Percentiles rank a stretch among this genome's conserved stretches.
phyloP scores from a whole-genome alignment of 30 jellyfish, hydroid and myxozoan species.

The Aurelia coerulea region DNA sequence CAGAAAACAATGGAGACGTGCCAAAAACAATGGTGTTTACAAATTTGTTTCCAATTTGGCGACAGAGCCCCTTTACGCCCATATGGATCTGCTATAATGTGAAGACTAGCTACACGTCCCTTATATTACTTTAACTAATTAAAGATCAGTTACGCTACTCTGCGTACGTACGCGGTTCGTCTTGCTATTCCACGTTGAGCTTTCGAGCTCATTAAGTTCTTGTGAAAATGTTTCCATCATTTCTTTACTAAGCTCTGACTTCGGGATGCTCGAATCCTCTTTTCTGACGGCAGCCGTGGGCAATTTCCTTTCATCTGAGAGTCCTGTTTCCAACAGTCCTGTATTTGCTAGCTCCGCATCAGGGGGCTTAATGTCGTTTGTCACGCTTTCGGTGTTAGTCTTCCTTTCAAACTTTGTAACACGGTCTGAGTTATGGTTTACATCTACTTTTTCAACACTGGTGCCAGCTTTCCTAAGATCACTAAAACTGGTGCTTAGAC shows the following conservation, averaged over 20 bases:
- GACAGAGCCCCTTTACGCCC: no score
- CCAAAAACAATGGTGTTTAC: no score
- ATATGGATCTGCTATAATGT: no score
- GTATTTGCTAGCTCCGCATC: neutral
- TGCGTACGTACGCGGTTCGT: no score
- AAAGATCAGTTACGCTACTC: constrained; percentile 38
- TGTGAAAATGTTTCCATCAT: constrained; percentile 71
- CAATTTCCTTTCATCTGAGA: no score
- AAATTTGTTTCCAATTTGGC: no score
- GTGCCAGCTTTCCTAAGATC: constrained; percentile 50
- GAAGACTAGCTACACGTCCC: no score
- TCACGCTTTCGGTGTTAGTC: neutral
- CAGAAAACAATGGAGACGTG: no score
- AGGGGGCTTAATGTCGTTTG: neutral
- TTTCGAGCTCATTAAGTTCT: constrained; percentile 56
- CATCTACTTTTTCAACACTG: constrained; percentile 8
- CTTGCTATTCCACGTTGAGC: neutral
- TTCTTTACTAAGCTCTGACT: constrained; percentile 49
- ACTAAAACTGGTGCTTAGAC: constrained; percentile 48
- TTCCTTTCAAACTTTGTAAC: constrained; percentile 40
- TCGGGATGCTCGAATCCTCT: no score
- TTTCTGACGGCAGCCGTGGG: no score
- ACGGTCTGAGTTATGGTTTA: constrained; percentile 37
- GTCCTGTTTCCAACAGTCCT: no score
- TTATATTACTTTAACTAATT: neutral